Base-by-base conservation (phyloP, 1,140 invertebrate genomes). In the Popillia japonica region DNA sequence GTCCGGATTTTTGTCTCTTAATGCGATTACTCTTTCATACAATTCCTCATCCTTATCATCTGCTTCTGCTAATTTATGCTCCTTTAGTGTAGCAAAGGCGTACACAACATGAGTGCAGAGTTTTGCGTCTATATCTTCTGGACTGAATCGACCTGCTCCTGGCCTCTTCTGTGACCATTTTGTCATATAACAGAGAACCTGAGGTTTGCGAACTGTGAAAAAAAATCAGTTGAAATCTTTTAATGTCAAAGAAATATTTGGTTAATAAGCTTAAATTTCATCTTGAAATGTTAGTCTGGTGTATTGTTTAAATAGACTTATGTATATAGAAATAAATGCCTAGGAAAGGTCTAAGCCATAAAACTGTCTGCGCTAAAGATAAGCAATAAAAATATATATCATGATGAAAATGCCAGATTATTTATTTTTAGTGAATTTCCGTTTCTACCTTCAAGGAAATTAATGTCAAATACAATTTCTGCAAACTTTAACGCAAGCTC, bases 101-200 rank as follows among this genome's bases (percentile, higher is more conserved):
- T 96, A 98, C 27, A 99, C 93, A 17, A 99, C 88, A 86, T 98
- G 96, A 0, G 96, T 98, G 86, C 97, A 99, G 0, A 98, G 92
- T 22, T 86, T 91, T 0, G 96, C 88, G 85, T 98, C 95, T 10
- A 99, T 92, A 84, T 98, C 93, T 79, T 96, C 94, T 0, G 96
- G 95, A 64, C 90, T 90, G 87, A 98, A 98, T 86, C 94, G 94
- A 7, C 96, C 96, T 23, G 91, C 90, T 59, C 94, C 94, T 0
- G 96, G 93, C 68, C 96, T 89, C 85, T 97, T 98, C 78, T 94
- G 92, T 0, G 96, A 96, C 97, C 97, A 98, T 81, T 95, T 98
- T 1, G 97, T 98, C 85, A 96, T 90, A 85, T 98, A 99, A 86
- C 97, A 99, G 81, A 98, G 92, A 0, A 97, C 92, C 88, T 95